Conservation (phyloP, 2,888 invertebrate species). For the Actias luna region DNA sequence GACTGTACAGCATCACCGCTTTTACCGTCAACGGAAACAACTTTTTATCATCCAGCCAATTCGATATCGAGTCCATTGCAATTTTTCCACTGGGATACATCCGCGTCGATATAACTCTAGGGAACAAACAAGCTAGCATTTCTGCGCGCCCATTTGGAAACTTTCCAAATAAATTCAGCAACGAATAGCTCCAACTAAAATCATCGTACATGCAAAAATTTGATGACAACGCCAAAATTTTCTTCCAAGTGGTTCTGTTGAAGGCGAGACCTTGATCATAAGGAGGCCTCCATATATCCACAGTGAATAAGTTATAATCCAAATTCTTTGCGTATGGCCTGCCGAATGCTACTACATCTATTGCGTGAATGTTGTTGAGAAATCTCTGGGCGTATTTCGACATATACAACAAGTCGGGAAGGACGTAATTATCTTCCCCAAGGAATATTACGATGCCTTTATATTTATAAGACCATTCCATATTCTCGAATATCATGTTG, state of each 20-base stretch:
- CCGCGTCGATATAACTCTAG: slow-evolving; percentile 41
- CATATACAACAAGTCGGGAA: slow-evolving; percentile 50
- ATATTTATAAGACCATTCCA: slow-evolving; percentile 31
- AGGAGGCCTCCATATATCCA: slow-evolving; percentile 50
- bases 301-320: slow-evolving; percentile 35
- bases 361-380: slow-evolving; percentile 33
- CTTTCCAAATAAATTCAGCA: slow-evolving; percentile 37
- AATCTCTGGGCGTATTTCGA: slow-evolving; percentile 34
- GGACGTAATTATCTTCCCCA: slow-evolving; percentile 46
- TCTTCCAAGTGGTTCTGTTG: slow-evolving; percentile 45
- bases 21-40: slow-evolving; percentile 41
- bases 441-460: slow-evolving; percentile 44
- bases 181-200: slow-evolving; percentile 53
- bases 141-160: slow-evolving; percentile 32
- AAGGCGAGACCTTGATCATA: slow-evolving; percentile 49
- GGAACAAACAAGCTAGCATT: slow-evolving; percentile 40
- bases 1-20: slow-evolving; percentile 35
- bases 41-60: slow-evolving; percentile 16
- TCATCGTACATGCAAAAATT: slow-evolving; percentile 50
- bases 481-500: slow-evolving; percentile 40
- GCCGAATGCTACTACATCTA: slow-evolving; percentile 45
- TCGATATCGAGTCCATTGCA: slow-evolving; percentile 22
- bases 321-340: slow-evolving; percentile 27
- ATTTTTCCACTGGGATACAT: slow-evolving; percentile 26
- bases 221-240: slow-evolving; percentile 30